Conservation (phyloP, 2,113 vertebrate genomes). For the Pardalotus punctatus region DNA sequence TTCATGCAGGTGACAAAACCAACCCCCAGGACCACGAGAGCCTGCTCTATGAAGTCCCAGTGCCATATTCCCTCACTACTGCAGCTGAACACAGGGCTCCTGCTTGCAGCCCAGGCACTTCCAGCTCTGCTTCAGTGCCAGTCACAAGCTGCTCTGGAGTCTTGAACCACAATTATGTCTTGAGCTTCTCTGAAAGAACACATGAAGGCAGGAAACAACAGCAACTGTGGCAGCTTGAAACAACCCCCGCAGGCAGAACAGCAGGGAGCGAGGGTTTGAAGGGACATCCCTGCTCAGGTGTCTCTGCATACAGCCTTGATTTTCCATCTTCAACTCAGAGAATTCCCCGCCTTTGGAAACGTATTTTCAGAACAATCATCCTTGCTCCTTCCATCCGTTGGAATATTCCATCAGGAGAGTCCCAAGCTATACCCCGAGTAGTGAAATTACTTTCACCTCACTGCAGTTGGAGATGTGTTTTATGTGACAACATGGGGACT, state of each 20-base stretch:
- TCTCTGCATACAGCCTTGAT: background rate
- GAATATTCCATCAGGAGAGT: background rate
- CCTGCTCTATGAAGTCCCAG: background rate
- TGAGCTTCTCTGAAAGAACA: background rate
- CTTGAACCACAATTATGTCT: background rate
- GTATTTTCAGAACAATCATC: background rate
- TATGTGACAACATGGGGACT: background rate
- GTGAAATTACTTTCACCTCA: background rate
- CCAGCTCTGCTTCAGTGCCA: background rate
- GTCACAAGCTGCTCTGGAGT: background rate
- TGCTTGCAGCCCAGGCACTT: background rate
- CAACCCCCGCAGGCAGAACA: background rate
- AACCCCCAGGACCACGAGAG: background rate
- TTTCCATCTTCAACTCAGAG: background rate
- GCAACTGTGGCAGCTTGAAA: background rate
- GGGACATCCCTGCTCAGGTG: background rate
- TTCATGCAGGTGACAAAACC: background rate
- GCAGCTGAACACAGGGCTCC: background rate
- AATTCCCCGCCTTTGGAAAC: background rate
- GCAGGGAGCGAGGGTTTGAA: background rate
- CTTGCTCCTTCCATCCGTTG: background rate
- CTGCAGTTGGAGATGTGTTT: background rate
- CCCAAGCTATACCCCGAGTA: fast-evolving
- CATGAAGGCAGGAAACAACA: background rate
- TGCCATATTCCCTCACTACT: background rate